Evolutionary conservation across 2,113 vertebrate species (phyloP).

Genomic region (Nicator chloris): DNA sequence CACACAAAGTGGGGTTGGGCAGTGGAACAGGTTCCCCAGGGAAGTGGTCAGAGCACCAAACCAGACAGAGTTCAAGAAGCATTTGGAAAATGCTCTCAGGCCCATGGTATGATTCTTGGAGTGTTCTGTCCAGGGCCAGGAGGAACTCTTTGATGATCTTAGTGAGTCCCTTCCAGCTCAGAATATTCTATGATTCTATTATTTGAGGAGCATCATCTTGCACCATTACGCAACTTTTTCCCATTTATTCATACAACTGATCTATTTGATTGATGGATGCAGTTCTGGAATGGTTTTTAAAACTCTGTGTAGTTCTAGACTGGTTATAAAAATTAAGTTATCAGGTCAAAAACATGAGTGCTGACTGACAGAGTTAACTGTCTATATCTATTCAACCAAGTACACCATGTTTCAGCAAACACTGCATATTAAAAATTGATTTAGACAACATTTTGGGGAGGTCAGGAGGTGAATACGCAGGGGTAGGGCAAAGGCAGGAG

Average conservation of each 20-base stretch:
- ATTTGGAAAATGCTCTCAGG: not conserved
- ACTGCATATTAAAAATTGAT: not conserved
- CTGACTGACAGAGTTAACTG: not conserved
- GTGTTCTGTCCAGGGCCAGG: not conserved
- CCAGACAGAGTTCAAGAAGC: not conserved
- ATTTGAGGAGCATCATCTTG: not conserved
- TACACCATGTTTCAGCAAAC: not conserved
- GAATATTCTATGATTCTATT: not conserved
- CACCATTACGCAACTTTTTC: not conserved
- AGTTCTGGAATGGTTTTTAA: not conserved
- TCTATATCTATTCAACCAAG: not conserved
- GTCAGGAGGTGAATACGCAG: not conserved
- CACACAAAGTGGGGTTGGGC: fast-evolving
- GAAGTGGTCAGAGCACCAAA: not conserved
- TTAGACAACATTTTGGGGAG: not conserved
- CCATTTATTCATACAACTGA: not conserved
- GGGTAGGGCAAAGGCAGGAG: not conserved
- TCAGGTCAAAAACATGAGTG: fast-evolving
- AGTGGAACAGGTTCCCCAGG: not conserved
- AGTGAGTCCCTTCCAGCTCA: not conserved
- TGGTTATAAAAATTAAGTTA: not conserved
- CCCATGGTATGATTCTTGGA: not conserved
- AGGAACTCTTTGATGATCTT: not conserved
- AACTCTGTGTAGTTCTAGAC: not conserved
- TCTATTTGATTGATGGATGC: not conserved